Base-by-base conservation (phyloP, 2,797 vertebrate species). In the Adrianichthys oophorus region DNA sequence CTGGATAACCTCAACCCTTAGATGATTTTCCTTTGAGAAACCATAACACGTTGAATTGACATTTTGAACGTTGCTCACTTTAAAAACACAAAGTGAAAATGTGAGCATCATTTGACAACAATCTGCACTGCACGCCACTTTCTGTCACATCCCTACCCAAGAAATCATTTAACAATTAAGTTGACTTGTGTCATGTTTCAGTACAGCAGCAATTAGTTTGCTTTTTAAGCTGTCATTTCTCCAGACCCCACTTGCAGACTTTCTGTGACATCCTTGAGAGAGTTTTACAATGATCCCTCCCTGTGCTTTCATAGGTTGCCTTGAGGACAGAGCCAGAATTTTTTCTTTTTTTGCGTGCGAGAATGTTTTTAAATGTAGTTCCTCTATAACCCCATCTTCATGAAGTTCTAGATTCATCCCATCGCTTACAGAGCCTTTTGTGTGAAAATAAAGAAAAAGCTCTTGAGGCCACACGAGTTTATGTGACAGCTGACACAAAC, bases 211-310 rank as follows among this genome's bases (percentile, higher is more conserved):
- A 48, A 44, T 70, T 59, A 23, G 52, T 67, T 49, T 56, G 50
- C 46, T 59, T 70, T 37, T 59, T 43, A 62, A 62, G 15, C 50
- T 29, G 26, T 44, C 68, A 67, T 58, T 44, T 6, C 4, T 7
- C 18, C 40, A 42, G 45, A 55, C 67, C 47, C 47, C 66, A 79
- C 76, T 76, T 80, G 74, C 60, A 60, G 70, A 52, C 52, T 63
- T 62, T 57, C 48, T 80, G 78, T 63, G 67, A 15, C 12, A 51
- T 73, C 59, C 62, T 70, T 52, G 15, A 18, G 68, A 53, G 64
- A 59, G n/a, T 46, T 65, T 43, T 55, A 67, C 62, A 32, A 15
- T 37, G 47, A 75, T 84, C 65, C 52, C 65, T 76, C 78, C 79
- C 70, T 70, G 32, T 56, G 63, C 55, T 72, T 68, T 82, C 72